These are phyloP conservation scores for Orthosia gothica DNA, from an alignment of 2,888 invertebrate species.

Conservation along the genomic window DNA sequence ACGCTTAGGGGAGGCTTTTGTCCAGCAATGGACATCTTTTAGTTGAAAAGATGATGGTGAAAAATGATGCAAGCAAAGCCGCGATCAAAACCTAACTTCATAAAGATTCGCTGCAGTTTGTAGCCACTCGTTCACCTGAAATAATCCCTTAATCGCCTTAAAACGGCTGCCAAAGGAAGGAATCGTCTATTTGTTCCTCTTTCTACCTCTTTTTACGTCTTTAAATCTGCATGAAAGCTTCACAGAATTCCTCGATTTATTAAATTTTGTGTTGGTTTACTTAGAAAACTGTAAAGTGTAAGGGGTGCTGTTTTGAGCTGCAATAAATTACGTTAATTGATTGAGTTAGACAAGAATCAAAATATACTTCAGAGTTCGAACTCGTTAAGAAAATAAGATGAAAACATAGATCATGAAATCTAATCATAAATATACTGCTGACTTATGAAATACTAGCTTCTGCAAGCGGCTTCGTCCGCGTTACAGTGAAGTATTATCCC, in stretches of 20 bases:
- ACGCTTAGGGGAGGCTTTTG: too few relatives aligned
- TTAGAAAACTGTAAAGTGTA: neutral
- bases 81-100: neutral
- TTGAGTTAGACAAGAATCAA: neutral
- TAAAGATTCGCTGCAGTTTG: conserved; percentile 8
- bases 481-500: too few relatives aligned
- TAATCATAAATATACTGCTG: too few relatives aligned
- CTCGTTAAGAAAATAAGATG: neutral
- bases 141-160: conserved; percentile 48
- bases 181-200: conserved; percentile 25
- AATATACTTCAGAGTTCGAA: neutral
- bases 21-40: too few relatives aligned
- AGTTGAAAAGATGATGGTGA: too few relatives aligned
- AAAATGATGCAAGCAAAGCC: neutral
- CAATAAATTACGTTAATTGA: conserved; percentile 7
- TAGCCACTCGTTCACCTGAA: conserved; percentile 33
- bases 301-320: conserved; percentile 3
- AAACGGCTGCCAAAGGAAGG: conserved; percentile 22
- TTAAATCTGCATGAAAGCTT: conserved; percentile 40
- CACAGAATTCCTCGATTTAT: conserved; percentile 26
- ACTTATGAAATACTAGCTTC: too few relatives aligned
- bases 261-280: conserved; percentile 24
- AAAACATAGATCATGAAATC: too few relatives aligned
- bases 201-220: conserved; percentile 8
- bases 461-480: too few relatives aligned